These are phyloP conservation scores for Aphelenchoides bicaudatus DNA, from an alignment of 2,888 invertebrate genomes.

Conservation along the genomic window DNA sequence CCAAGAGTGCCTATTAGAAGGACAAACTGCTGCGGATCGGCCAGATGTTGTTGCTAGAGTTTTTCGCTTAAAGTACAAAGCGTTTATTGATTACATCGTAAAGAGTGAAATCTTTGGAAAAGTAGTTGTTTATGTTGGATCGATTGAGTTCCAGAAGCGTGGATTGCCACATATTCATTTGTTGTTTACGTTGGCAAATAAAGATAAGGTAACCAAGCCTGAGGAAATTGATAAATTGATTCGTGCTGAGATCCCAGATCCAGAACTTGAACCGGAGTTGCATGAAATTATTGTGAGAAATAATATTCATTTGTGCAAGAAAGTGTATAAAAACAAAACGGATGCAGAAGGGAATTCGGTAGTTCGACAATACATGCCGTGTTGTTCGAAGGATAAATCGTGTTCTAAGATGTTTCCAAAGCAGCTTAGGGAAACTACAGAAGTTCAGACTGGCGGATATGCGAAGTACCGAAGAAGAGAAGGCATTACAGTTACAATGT, in stretches of 20 bases:
- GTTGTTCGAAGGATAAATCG: conserved; percentile 13
- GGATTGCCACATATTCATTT: no score
- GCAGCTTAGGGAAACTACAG: conserved; percentile 21
- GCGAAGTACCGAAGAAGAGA: conserved; percentile 24
- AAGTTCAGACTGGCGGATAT: conserved; percentile 18
- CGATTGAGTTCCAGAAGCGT: no score
- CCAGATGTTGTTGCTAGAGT: conserved; percentile 44
- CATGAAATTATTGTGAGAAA: conserved; percentile 53
- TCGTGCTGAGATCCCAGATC: no score
- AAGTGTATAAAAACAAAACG: conserved; percentile 23
- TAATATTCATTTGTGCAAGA: conserved; percentile 51
- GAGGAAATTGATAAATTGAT: no score
- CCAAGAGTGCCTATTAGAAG: background rate
- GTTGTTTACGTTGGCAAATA: no score
- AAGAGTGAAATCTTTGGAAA: conserved; percentile 39
- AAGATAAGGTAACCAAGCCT: no score
- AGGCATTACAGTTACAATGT: background rate
- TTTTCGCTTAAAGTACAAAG: conserved; percentile 44
- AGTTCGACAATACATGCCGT: conserved; percentile 51
- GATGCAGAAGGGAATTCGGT: no score
- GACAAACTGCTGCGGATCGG: conserved; percentile 22
- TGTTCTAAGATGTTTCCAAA: conserved; percentile 29
- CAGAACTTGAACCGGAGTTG: conserved; percentile 52
- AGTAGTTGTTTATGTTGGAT: no score
- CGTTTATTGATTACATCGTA: conserved; percentile 38